Base-by-base conservation (phyloP, 1,140 invertebrate species). In the Drosophila mayri region DNA sequence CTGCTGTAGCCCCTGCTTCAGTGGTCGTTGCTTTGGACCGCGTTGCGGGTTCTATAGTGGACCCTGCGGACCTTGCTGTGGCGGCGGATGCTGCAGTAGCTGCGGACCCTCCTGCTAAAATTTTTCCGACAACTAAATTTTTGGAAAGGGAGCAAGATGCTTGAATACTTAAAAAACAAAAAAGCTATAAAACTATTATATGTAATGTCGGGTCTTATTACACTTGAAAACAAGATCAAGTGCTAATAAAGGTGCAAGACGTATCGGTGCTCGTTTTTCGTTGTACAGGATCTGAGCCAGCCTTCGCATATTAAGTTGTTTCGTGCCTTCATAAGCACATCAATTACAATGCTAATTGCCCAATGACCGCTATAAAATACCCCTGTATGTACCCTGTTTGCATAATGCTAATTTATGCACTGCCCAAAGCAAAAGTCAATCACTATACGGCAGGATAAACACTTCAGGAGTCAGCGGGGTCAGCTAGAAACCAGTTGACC, bases 321-420 rank as follows among this genome's bases (percentile, higher is more conserved):
- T 49, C 18, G 5, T 35, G 30, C 32, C n/a, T 28, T 12, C 28
- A 11, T 76, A 55, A 37, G 18, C n/a, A 74, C 62, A 81, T 87
- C 76, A 82, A 87, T 87, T 86, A 87, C 57, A 14, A 20, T 67
- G 54, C 54, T 86, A 86, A 86, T 79, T 82, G 83, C n/a, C 49
- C 49, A 65, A 76, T 50, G 72, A 77, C 40, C 64, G 60, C 41
- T 37, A 65, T 74, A 70, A 73, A 77, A 47, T 12, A 38, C 70
- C 37, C 66, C 35, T 49, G n/a, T n/a, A n/a, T 47, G 41, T 35
- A 3, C 16, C 37, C 58, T 20, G 32, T 28, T 30, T 9, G 41
- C 16, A 25, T 49, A 57, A 71, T 77, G 84, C 80, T 88, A 88
- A 88, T 90, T 90, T 88, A 88, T 88, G 85, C 85, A 84, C 84